A percentile compares a stretch with the other conserved stretches of the same genome.
Conservation (phyloP, 2,797 vertebrate species). For the Sebastiscus tertius region DNA sequence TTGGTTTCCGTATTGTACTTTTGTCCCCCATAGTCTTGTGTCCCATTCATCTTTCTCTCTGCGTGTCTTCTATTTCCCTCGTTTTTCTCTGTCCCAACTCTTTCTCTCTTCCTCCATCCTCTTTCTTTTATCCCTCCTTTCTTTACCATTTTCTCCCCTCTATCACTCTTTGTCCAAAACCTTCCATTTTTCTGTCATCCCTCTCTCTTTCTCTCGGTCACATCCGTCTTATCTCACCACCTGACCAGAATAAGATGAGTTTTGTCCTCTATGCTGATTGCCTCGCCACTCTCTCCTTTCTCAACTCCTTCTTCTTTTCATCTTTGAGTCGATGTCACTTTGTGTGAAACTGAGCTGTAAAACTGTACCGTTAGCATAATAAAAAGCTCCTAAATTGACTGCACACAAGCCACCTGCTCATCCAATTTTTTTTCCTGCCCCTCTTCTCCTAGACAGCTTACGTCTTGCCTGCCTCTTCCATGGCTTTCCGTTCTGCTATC, state of each 20-base stretch:
- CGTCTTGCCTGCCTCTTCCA: neutral
- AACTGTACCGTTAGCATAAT: neutral
- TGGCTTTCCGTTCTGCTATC: neutral
- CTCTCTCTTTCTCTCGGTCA: neutral
- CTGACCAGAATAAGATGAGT: slow-evolving; percentile 23
- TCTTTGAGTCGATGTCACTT: neutral
- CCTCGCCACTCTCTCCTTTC: neutral
- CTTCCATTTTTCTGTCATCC: neutral
- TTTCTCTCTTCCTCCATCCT: neutral
- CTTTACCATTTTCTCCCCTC: neutral
- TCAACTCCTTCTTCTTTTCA: neutral
- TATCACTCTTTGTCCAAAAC: slow-evolving; percentile 14
- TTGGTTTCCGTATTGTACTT: neutral
- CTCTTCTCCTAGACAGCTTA: neutral
- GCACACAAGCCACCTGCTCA: neutral
- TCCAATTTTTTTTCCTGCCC: neutral
- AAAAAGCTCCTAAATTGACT: slow-evolving; percentile 1
- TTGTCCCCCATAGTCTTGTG: neutral
- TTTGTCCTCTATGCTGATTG: neutral
- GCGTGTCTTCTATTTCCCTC: neutral
- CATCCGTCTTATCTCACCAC: slow-evolving; percentile 24
- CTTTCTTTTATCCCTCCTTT: slow-evolving; percentile 2
- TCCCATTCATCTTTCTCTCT: slow-evolving; percentile 35
- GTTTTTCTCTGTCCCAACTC: neutral
- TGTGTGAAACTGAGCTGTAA: slow-evolving; percentile 1